Evolutionary conservation across 2,113 vertebrate species (phyloP).

Genomic region (Chionodraco myersi): DNA sequence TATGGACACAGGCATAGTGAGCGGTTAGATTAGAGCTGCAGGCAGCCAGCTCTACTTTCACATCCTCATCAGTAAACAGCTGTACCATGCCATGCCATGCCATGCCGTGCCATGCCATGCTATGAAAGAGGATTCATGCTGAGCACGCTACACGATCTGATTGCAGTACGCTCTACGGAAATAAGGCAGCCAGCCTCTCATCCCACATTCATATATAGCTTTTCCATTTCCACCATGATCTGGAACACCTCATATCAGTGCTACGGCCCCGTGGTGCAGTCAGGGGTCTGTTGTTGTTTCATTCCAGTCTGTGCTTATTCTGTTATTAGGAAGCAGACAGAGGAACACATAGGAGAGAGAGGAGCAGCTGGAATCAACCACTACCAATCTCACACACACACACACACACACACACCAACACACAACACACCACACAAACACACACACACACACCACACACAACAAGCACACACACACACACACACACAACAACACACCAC

Average conservation of each 20-base stretch:
- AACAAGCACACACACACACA: too few species aligned
- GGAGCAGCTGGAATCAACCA: slow-evolving; percentile 21
- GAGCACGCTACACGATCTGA: not conserved
- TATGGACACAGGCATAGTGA: not conserved
- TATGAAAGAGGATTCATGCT: not conserved
- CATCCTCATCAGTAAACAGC: not conserved
- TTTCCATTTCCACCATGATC: not conserved
- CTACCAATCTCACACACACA: not conserved
- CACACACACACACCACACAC: not conserved
- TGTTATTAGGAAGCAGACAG: slow-evolving; percentile 13
- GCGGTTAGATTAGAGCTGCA: not conserved
- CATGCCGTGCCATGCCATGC: not conserved
- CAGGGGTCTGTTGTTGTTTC: not conserved
- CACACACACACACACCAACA: not conserved
- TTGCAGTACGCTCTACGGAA: not conserved
- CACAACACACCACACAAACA: too few species aligned
- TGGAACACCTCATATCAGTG: not conserved
- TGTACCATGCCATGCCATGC: not conserved
- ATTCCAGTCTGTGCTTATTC: not conserved
- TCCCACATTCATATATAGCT: not conserved
- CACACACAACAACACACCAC: not conserved
- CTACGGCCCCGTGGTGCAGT: not conserved
- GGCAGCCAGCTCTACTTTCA: not conserved
- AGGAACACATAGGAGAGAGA: slow-evolving; percentile 2
- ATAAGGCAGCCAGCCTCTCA: not conserved